phyloP scores from a whole-genome alignment of 2,888 invertebrate species.

The Marronus borbonicus region DNA sequence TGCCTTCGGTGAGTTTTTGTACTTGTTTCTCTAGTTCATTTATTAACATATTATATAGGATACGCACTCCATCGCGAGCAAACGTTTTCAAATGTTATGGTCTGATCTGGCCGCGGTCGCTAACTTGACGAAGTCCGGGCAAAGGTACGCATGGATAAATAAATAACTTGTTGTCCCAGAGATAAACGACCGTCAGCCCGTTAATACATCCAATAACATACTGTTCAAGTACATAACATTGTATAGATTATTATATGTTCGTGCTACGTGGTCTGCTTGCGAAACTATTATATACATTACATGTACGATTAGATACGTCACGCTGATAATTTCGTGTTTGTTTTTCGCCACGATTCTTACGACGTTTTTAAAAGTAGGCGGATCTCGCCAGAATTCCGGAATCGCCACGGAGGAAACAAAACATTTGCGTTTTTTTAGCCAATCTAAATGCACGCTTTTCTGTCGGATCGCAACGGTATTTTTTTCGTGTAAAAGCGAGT shows the following conservation, averaged over 20 bases:
- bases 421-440: too few relatives aligned
- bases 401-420: too few relatives aligned
- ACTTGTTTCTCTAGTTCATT: constrained; percentile 57
- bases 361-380: too few relatives aligned
- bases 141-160: background rate
- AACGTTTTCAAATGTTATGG: too few relatives aligned
- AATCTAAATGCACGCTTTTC: too few relatives aligned
- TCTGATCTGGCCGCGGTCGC: too few relatives aligned
- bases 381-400: too few relatives aligned
- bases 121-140: constrained; percentile 1
- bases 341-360: too few relatives aligned
- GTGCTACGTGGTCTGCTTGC: background rate
- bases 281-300: background rate
- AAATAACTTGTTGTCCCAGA: background rate
- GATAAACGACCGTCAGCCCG: background rate
- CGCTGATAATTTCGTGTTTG: background rate
- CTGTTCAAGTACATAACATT: background rate
- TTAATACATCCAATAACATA: background rate
- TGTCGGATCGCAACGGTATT: too few relatives aligned
- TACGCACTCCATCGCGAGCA: background rate
- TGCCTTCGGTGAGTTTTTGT: constrained; percentile 57
- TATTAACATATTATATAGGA: constrained; percentile 39
- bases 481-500: too few relatives aligned
- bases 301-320: constrained; percentile 3
- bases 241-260: constrained; percentile 1